These are phyloP conservation scores for Micromussa lordhowensis DNA, from an alignment of 92 coral and sea anemone genomes.

Conservation along the genomic window DNA sequence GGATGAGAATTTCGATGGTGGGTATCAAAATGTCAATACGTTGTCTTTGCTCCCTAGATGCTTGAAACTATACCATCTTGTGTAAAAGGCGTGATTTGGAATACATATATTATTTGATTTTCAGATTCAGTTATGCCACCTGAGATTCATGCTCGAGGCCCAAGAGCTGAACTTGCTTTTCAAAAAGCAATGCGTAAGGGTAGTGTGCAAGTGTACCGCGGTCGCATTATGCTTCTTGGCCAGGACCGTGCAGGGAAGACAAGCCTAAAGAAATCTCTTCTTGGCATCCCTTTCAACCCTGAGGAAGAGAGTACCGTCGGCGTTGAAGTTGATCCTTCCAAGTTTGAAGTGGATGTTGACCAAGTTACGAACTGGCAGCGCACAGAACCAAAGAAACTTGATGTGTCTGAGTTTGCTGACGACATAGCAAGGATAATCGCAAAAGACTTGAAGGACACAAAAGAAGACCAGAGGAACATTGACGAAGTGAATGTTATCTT, in stretches of 20 bases:
- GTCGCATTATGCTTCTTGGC: constrained; percentile 74
- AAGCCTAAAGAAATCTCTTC: constrained; percentile 71
- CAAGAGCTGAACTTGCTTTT: constrained; percentile 54
- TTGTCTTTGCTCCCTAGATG: neutral
- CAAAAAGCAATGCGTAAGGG: constrained; percentile 50
- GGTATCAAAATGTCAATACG: neutral
- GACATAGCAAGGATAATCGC: constrained; percentile 51
- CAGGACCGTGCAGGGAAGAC: constrained; percentile 85
- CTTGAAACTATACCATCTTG: neutral
- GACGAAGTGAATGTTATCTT: no score
- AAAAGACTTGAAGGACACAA: constrained; percentile 18
- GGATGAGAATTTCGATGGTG: constrained; percentile 17
- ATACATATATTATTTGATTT: neutral
- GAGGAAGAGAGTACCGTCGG: constrained; percentile 66
- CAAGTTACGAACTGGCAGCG: constrained; percentile 48
- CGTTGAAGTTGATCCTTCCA: constrained; percentile 61
- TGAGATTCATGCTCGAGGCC: constrained; percentile 66
- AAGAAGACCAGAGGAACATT: neutral
- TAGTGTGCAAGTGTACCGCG: constrained; percentile 64
- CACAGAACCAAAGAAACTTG: constrained; percentile 8
- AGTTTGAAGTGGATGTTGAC: constrained; percentile 54
- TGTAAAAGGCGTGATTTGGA: neutral
- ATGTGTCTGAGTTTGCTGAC: constrained; percentile 42
- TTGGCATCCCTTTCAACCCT: constrained; percentile 62
- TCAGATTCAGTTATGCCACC: constrained; percentile 31